Conservation (phyloP, 2,888 invertebrate genomes). For the Lissonota sp. region DNA sequence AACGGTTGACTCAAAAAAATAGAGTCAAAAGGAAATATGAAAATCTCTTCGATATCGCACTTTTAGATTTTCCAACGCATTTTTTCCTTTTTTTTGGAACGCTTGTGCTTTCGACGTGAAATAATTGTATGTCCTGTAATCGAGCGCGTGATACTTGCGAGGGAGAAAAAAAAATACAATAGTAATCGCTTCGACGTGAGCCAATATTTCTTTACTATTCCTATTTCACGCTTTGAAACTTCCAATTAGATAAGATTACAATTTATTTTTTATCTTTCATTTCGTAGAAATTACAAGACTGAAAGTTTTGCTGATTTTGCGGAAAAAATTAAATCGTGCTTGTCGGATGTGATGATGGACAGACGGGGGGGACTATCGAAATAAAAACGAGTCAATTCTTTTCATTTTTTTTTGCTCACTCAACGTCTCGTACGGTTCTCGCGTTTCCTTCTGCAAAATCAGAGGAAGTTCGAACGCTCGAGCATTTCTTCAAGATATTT, state of each 20-base stretch:
- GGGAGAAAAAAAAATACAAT: conserved; percentile 46
- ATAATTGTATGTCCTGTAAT: conserved; percentile 61
- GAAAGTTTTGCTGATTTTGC: not conserved
- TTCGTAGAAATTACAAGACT: not conserved
- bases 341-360: conserved; percentile 25
- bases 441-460: conserved; percentile 59
- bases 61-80: not conserved
- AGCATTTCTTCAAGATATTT: conserved; percentile 21
- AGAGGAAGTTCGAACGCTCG: conserved; percentile 7
- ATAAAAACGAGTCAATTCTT: conserved; percentile 2
- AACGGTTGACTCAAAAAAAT: not conserved
- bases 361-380: conserved; percentile 33
- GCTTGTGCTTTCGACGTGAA: conserved; percentile 63
- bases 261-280: conserved; percentile 30
- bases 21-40: no score
- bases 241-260: no score
- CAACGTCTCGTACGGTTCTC: conserved; percentile 29
- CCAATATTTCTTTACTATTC: no score
- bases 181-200: conserved; percentile 39
- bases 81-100: conserved; percentile 24
- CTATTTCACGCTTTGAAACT: no score
- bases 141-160: conserved; percentile 35
- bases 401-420: conserved; percentile 1
- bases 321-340: conserved; percentile 36
- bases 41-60: not conserved